Percentiles rank a stretch among this genome's conserved stretches.
phyloP scores from a whole-genome alignment of 1,140 invertebrate genomes.

The Streblospio benedicti region DNA sequence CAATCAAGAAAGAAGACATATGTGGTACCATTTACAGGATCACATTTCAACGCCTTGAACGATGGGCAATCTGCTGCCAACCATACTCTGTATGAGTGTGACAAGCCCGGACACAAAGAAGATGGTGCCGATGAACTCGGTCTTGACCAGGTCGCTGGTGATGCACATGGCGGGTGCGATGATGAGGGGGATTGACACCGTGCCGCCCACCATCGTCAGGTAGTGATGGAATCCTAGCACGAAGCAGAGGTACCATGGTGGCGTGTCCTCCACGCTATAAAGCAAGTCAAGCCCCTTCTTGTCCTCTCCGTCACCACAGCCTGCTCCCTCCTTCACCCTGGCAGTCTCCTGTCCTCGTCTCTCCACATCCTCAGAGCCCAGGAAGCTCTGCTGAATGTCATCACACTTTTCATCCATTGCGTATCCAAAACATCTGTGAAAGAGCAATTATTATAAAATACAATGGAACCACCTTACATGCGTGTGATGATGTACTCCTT shows the following conservation, averaged over 20 bases:
- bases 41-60: constrained; percentile 69
- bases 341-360: no score
- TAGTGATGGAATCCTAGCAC: constrained; percentile 2
- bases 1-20: no score
- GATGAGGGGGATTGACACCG: constrained; percentile 73
- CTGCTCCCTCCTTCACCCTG: no score
- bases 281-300: not conserved
- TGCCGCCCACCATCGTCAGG: constrained; percentile 73
- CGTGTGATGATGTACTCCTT: no score
- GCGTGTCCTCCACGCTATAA: constrained; percentile 1
- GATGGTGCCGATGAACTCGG: constrained; percentile 76
- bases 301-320: no score
- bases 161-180: constrained; percentile 74
- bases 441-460: no score
- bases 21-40: no score
- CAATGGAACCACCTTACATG: no score
- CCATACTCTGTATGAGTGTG: constrained; percentile 68
- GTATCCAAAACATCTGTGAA: no score
- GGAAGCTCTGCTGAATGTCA: no score
- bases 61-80: constrained; percentile 71
- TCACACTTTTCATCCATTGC: no score
- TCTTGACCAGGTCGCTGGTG: constrained; percentile 61
- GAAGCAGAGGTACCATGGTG: constrained; percentile 6
- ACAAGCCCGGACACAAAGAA: constrained; percentile 78
- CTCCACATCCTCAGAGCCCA: no score